phyloP scores from a whole-genome alignment of 1,140 invertebrate species.

The Drosophila albomicans region DNA sequence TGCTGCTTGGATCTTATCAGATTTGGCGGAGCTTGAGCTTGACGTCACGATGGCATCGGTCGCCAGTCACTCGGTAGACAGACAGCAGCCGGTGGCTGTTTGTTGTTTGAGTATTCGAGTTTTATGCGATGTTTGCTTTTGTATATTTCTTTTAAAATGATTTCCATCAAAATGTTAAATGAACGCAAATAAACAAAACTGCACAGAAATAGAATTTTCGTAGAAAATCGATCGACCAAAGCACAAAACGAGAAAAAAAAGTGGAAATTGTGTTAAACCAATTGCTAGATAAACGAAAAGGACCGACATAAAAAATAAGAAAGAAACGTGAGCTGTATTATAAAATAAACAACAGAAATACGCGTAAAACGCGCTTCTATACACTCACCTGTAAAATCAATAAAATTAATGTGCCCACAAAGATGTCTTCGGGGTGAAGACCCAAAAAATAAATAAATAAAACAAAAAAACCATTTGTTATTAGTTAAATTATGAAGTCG shows the following conservation, averaged over 20 bases:
- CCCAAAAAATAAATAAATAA: slow-evolving; percentile 30
- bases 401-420: slow-evolving; percentile 53
- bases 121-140: slow-evolving; percentile 28
- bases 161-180: slow-evolving; percentile 66
- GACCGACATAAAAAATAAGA: slow-evolving; percentile 14
- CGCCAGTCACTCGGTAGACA: slow-evolving; percentile 20
- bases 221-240: slow-evolving; percentile 33
- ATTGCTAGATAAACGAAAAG: slow-evolving; percentile 50
- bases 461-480: slow-evolving; percentile 43
- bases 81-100: slow-evolving; percentile 33
- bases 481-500: slow-evolving; percentile 66
- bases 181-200: slow-evolving; percentile 49
- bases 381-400: slow-evolving; percentile 40
- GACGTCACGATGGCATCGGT: slow-evolving; percentile 49
- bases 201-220: slow-evolving; percentile 42
- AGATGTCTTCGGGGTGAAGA: slow-evolving; percentile 40
- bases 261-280: slow-evolving; percentile 34
- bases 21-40: slow-evolving; percentile 7
- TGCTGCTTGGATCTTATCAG: slow-evolving; percentile 32
- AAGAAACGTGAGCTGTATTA: slow-evolving; percentile 60
- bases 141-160: slow-evolving; percentile 51
- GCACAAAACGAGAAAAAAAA: slow-evolving; percentile 7
- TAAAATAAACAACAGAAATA: slow-evolving; percentile 44
- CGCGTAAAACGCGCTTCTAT: slow-evolving; percentile 12
- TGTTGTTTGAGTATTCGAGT: slow-evolving; percentile 6